Base-by-base conservation (phyloP, 2,797 vertebrate genomes). In the Anas acuta region DNA sequence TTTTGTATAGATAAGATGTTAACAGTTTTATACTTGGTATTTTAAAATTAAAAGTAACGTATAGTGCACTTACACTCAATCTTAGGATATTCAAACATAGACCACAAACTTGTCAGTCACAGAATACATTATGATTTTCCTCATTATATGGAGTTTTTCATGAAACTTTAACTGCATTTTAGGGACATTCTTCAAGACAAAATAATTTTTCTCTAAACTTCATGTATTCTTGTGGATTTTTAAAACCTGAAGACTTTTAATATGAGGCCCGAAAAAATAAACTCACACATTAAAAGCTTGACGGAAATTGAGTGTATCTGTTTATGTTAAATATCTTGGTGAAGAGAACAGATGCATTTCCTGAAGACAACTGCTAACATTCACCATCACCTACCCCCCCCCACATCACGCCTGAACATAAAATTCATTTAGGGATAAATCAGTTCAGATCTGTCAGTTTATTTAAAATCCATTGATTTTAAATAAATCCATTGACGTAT, bases 331-430 rank as follows among this genome's bases (percentile, higher is more conserved):
- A 71, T 37, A 37, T 53, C 26, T 71, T 28, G 22, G 37, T 66
- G 15, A 13, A 60, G 49, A 71, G 87, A 67, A 0, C 14, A 37
- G 25, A 3, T 41, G 7, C n/a, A 30, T 56, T 94, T 87, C 49
- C 33, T 58, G 25, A 73, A 70, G 20, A 66, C 37, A 3, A 35
- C 7, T 43, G 6, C 6, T 15, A 47, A 25, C 6, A 32, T 2
- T 35, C 49, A 25, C 47, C 22, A 49, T 13, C 47, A 49, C 49
- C 22, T 23, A 49, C 37, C 33, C 6, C 2, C 2, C 30, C 20
- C 33, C 26, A 5, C 9, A 41, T 2, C 1, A 33, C 3, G 30
- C 12, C 37, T n/a, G 4, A 33, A 54, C 6, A 13, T 7, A 51
- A 37, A 51, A 67, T 47, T 77, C 12, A 5, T 33, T 15, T 0